A percentile compares a stretch with the other conserved stretches of the same genome.
Conservation (phyloP, 1,140 invertebrate genomes). For the Pseudoatta argentina region DNA sequence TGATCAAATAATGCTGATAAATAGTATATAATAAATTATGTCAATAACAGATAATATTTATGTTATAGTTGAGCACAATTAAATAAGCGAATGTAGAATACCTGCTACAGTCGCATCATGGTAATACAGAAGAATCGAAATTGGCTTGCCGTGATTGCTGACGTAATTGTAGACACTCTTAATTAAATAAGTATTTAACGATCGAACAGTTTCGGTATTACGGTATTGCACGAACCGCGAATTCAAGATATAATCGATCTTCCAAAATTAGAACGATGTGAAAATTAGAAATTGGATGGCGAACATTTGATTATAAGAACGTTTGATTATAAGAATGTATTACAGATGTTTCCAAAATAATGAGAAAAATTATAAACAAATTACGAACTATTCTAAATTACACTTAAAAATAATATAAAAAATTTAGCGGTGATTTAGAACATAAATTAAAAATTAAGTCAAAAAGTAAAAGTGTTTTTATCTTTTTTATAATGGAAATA, state of each 20-base stretch:
- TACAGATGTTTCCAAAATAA: too few species aligned
- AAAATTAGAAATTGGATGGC: neutral
- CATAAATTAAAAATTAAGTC: too few species aligned
- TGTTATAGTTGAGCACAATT: neutral
- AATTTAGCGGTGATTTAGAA: too few species aligned
- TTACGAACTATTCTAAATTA: too few species aligned
- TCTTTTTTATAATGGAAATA: too few species aligned
- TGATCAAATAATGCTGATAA: constrained; percentile 29
- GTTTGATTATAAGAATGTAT: constrained; percentile 4
- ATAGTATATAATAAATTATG: constrained; percentile 14
- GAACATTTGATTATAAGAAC: constrained; percentile 24
- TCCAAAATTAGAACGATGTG: too few species aligned
- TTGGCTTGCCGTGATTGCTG: neutral
- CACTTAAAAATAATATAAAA: too few species aligned
- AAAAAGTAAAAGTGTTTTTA: too few species aligned
- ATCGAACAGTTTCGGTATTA: neutral
- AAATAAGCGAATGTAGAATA: neutral
- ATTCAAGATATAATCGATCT: neutral
- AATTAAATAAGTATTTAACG: neutral
- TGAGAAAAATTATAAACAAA: too few species aligned
- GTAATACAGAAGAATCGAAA: constrained; percentile 26
- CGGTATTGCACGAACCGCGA: neutral
- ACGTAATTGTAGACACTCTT: constrained; percentile 13
- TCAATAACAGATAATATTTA: constrained; percentile 11
- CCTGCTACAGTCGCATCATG: neutral